Conservation (phyloP, 2,888 invertebrate genomes). For the Vandiemenella viatica region DNA sequence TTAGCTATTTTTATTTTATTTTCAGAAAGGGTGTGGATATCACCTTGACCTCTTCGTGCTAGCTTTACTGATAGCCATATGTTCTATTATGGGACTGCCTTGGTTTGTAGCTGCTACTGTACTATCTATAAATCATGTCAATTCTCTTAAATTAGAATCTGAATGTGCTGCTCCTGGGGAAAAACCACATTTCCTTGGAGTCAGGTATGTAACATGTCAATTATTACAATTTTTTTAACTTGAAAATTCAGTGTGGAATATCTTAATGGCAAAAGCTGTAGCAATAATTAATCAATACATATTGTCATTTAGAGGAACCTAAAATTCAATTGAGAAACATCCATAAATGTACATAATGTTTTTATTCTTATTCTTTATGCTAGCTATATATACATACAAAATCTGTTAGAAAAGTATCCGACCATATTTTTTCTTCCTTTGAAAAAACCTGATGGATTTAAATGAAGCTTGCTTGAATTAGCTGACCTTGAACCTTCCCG, state of each 20-base stretch:
- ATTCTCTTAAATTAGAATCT: conserved; percentile 86
- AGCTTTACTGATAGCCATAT: conserved; percentile 73
- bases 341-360: no score
- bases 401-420: no score
- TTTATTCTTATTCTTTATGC: no score
- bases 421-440: no score
- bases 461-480: no score
- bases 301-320: background rate
- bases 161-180: conserved; percentile 96
- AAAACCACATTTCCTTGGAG: conserved; percentile 88
- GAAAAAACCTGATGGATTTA: no score
- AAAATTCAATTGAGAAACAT: background rate
- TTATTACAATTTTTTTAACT: background rate
- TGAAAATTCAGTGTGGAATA: no score
- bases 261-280: no score
- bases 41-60: conserved; percentile 87
- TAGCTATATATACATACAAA: no score
- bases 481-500: no score
- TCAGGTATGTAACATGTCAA: conserved; percentile 33
- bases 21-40: conserved; percentile 85
- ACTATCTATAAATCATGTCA: conserved; percentile 92
- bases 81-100: conserved; percentile 84
- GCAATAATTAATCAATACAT: background rate
- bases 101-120: conserved; percentile 98
- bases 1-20: no score